Percentiles rank a stretch among this genome's conserved stretches.
Evolutionary conservation across 1,140 invertebrate species (phyloP).

Genomic region (Patella vulgata): DNA sequence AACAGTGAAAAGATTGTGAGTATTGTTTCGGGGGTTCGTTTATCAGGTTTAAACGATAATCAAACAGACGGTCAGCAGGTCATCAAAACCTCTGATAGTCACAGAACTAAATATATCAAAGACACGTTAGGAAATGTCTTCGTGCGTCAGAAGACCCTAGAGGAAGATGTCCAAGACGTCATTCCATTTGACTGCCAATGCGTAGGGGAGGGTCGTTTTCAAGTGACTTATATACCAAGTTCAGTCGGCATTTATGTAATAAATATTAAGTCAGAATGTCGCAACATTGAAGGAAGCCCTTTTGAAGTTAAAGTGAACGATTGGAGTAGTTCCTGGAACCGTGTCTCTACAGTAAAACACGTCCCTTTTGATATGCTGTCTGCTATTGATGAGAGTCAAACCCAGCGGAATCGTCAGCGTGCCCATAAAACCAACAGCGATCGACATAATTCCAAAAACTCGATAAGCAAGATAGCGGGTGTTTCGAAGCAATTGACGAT

Average conservation of each 20-base stretch:
- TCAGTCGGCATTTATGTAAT: constrained; percentile 51
- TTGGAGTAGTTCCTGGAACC: constrained; percentile 37
- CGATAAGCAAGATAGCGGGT: constrained; percentile 6
- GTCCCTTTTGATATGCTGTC: constrained; percentile 31
- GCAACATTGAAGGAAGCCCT: constrained; percentile 52
- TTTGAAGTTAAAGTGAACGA: constrained; percentile 51
- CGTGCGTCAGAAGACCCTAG: constrained; percentile 48
- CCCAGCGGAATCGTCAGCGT: background rate
- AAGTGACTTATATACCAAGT: constrained; percentile 53
- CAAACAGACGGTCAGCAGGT: too few species aligned
- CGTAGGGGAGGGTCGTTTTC: constrained; percentile 43
- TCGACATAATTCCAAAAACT: too few species aligned
- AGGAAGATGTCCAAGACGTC: constrained; percentile 31
- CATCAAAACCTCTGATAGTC: constrained; percentile 37
- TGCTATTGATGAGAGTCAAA: constrained; percentile 12
- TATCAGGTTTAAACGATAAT: too few species aligned
- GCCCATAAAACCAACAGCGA: too few species aligned
- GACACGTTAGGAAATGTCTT: constrained; percentile 47
- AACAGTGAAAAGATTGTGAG: constrained; percentile 50
- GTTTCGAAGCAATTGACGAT: constrained; percentile 45
- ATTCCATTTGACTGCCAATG: constrained; percentile 54
- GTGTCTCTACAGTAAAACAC: constrained; percentile 22
- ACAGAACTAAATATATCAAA: constrained; percentile 17
- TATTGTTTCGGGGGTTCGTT: too few species aligned
- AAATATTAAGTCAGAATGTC: constrained; percentile 41